phyloP scores from a whole-genome alignment of 2,113 vertebrate genomes.

The Bubo blakistoni region DNA sequence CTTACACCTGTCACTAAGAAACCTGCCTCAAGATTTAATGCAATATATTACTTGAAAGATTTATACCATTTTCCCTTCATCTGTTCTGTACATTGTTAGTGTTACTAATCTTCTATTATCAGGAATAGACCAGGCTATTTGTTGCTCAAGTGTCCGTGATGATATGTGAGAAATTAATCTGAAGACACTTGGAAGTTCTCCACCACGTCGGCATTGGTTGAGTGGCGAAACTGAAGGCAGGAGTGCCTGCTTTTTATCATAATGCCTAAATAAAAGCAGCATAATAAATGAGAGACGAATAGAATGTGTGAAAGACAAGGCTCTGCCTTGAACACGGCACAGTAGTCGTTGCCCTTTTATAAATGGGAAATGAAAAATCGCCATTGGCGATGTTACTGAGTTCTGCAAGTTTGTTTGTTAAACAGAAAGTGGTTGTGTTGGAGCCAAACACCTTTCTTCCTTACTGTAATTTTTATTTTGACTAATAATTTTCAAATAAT shows the following conservation, averaged over 20 bases:
- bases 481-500: neutral
- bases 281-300: neutral
- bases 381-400: neutral
- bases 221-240: neutral
- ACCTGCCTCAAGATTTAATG: neutral
- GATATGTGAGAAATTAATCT: conserved; percentile 64
- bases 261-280: conserved; percentile 16
- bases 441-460: neutral
- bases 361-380: neutral
- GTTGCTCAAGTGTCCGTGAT: conserved; percentile 63
- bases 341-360: neutral
- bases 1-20: neutral
- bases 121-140: conserved; percentile 60
- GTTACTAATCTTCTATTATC: conserved; percentile 57
- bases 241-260: conserved; percentile 11
- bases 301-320: neutral
- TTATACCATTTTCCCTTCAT: conserved; percentile 32
- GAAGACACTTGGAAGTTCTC: conserved; percentile 32
- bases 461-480: neutral
- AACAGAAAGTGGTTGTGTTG: neutral
- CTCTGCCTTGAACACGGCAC: neutral
- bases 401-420: neutral
- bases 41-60: conserved; percentile 29
- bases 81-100: conserved; percentile 44
- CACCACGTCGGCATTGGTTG: neutral